Evolutionary conservation across 2,888 invertebrate genomes (phyloP), one percentile per base, ranked within the genome.

Genomic region (Siphonodentalium dalli): DNA sequence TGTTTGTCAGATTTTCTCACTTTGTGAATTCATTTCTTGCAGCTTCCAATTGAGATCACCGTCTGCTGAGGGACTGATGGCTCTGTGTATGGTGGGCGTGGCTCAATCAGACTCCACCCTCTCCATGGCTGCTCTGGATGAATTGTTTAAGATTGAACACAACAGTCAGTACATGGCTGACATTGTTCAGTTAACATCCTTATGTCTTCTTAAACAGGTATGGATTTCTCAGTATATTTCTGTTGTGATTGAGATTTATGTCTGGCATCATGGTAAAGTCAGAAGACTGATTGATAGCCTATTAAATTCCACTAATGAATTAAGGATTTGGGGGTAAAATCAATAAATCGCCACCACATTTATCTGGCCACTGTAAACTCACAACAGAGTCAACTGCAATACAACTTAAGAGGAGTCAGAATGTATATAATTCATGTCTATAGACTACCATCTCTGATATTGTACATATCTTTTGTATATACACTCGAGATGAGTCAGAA

Each of bases 31-130:
- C n/a, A n/a, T 15, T 29, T 43, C 24, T 46, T 42, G 27, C 48
- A 75, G 74, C 18, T 74, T 83, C 38, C 83, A 85, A 66, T 74
- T 84, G 37, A 74, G 83, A 57, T 84, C 85, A 15, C 88, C 90
- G 15, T 89, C 90, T 18, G 86, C 90, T 37, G 86, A 88, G 78
- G 90, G 90, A 45, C 83, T 92, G 35, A 87, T 90, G 74, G 91
- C 92, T 1, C 87, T 91, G 29, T 89, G 90, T 77, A 87, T 92
- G 0, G 82, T 93, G 42, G 92, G 91, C 13, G 84, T 93, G 56
- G 82, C 92, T 13, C 89, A 91, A 77, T 83, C 86, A 27, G 92
- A 93, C 74, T 80, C 85, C 51, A 87, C 89, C 72, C 83, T 93
- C 46, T 87, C 88, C 2, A 85, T 86, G 60, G 85, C 91, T 45